Conservation (phyloP, 2,888 invertebrate species). For the Steinernema hermaphroditum region DNA sequence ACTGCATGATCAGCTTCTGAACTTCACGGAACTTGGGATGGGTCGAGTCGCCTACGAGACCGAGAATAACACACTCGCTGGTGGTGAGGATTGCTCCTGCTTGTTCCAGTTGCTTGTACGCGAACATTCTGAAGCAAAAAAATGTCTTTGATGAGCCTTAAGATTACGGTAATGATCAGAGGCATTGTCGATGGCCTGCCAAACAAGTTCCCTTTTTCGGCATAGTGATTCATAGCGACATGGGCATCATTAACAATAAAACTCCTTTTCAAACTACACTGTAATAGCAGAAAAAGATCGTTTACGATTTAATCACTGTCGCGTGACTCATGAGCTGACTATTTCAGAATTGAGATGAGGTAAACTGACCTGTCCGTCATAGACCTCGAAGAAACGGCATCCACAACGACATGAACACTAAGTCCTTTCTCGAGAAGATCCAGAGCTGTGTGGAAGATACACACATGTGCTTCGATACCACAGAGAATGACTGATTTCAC, state of each 20-base stretch:
- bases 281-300: too few species aligned
- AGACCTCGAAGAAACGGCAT: constrained; percentile 71
- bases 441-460: constrained; percentile 71
- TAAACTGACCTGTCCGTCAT: constrained; percentile 69
- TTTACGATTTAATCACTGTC: too few species aligned
- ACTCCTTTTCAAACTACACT: too few species aligned
- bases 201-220: too few species aligned
- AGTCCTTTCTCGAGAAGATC: constrained; percentile 70
- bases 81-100: constrained; percentile 81
- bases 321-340: too few species aligned
- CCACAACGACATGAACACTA: constrained; percentile 72
- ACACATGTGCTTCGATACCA: constrained; percentile 73
- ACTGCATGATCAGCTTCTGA: constrained; percentile 73
- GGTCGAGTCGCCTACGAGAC: constrained; percentile 76
- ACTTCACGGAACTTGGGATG: constrained; percentile 78
- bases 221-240: too few species aligned
- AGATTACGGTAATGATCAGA: too few species aligned
- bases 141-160: too few species aligned
- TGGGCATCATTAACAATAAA: too few species aligned
- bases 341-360: too few species aligned
- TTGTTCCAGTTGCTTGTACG: constrained; percentile 75
- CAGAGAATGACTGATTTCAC: constrained; percentile 68
- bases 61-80: constrained; percentile 79
- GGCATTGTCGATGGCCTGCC: too few species aligned
- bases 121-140: constrained; percentile 67